phyloP scores from a whole-genome alignment of 2,888 invertebrate genomes.

The Strigamia transsilvanica region DNA sequence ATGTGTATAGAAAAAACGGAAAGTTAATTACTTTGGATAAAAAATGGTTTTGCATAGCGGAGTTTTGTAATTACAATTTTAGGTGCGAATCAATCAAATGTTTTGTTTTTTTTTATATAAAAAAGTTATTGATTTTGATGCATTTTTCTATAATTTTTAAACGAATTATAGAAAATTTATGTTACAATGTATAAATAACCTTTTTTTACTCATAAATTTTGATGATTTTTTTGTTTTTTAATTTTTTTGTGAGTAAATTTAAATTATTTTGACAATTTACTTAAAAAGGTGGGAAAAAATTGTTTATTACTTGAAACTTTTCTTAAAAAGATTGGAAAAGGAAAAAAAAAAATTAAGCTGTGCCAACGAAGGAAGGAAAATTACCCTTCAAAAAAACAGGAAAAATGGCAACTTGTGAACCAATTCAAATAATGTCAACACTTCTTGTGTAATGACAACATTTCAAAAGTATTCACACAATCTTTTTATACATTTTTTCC shows the following conservation, averaged over 20 bases:
- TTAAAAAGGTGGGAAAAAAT: background rate
- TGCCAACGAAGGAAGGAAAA: background rate
- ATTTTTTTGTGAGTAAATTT: no score
- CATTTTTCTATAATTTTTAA: no score
- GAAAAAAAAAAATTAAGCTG: background rate
- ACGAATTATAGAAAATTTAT: no score
- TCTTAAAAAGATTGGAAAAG: background rate
- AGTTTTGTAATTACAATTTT: background rate
- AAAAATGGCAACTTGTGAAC: background rate
- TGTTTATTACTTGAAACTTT: background rate
- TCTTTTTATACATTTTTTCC: slow-evolving; percentile 21
- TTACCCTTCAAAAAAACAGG: background rate
- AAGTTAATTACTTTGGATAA: slow-evolving; percentile 8
- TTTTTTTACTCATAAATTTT: no score
- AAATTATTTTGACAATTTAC: no score
- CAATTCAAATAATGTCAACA: slow-evolving; percentile 38
- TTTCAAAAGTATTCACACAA: slow-evolving; percentile 38
- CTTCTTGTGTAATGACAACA: slow-evolving; percentile 33
- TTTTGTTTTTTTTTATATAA: no score
- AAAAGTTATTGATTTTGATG: no score
- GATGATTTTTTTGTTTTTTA: no score
- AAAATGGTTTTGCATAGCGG: slow-evolving; percentile 6
- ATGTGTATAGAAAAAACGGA: background rate
- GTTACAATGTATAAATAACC: no score
- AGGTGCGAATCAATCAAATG: background rate